Base-by-base conservation (phyloP, 2,888 invertebrate genomes). In the Beris morrisii region DNA sequence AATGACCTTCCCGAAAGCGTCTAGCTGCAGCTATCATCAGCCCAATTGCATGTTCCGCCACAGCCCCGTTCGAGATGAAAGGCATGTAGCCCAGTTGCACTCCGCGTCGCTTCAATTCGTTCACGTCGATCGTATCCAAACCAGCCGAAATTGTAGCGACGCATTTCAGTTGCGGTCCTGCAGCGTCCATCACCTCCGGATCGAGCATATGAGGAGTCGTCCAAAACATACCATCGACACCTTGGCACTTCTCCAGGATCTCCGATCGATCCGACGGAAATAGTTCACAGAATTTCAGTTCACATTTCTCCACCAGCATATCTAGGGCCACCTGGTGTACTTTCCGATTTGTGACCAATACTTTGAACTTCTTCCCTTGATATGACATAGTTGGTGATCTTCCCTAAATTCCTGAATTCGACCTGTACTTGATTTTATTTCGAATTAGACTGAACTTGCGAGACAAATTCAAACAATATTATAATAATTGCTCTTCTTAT, bases 141-240 rank as follows among this genome's bases (percentile, higher is more conserved):
- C 94, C 94, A 2, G 91, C 92, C 0, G 93, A 90, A 87, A 91
- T 88, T 0, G 92, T 87, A 0, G 87, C 85, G 3, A 93, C 82
- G 0, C 87, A 86, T 81, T 88, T 89, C 65, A 93, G 77, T 58
- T 84, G 82, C 0, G 86, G 82, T n/a, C 91, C 70, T 54, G 67
- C 67, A 12, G 67, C 67, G 63, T 69, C 66, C 13, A 70, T 45
- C 22, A 67, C 58, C 48, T 69, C 69, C 2, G 32, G 50, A 55
- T 70, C 48, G 4, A 71, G 48, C 13, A 55, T 13, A 30, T 67
- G 58, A 48, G 59, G 65, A 1, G 64, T 64, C 9, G 63, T 70
- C 71, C 71, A 71, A 9, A 69, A 69, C 11, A 71, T 70, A n/a
- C 65, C 71, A 65, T 71, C 67, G 5, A 70, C 55, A 13, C 70